Evolutionary conservation across 1,140 invertebrate species (phyloP).

Genomic region (Penaeus indicus): DNA sequence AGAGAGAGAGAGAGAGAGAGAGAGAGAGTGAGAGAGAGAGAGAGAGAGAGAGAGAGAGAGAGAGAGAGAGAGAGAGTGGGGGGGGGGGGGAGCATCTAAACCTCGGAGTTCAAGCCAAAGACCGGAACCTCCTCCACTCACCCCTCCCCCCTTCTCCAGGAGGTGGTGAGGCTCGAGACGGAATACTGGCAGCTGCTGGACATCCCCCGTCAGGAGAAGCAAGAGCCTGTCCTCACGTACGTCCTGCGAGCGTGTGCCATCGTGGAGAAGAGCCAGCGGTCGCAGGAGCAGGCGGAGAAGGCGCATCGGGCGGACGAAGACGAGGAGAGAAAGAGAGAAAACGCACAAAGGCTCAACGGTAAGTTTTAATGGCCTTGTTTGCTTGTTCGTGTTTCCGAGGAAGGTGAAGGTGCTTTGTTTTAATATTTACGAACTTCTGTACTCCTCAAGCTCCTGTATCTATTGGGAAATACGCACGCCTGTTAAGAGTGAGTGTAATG

Average conservation of each 20-base stretch:
- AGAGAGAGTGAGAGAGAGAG: no score
- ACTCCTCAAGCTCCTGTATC: no score
- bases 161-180: conserved; percentile 91
- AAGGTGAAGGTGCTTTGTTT: no score
- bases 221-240: conserved; percentile 90
- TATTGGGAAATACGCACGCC: no score
- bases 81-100: no score
- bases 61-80: no score
- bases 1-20: no score
- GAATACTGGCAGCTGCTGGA: conserved; percentile 94
- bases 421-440: no score
- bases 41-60: neutral
- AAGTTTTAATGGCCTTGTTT: conserved; percentile 67
- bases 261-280: conserved; percentile 91
- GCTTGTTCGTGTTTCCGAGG: no score
- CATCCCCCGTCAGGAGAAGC: conserved; percentile 84
- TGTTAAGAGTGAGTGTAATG: no score
- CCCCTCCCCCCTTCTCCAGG: conserved; percentile 73
- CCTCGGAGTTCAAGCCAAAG: no score
- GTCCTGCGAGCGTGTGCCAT: conserved; percentile 89
- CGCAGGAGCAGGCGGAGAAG: conserved; percentile 72
- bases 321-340: conserved; percentile 52
- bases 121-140: neutral
- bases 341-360: conserved; percentile 79
- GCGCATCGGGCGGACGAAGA: conserved; percentile 85